Evolutionary conservation across 1,140 invertebrate species (phyloP).

Genomic region (Brachionus rubens): DNA sequence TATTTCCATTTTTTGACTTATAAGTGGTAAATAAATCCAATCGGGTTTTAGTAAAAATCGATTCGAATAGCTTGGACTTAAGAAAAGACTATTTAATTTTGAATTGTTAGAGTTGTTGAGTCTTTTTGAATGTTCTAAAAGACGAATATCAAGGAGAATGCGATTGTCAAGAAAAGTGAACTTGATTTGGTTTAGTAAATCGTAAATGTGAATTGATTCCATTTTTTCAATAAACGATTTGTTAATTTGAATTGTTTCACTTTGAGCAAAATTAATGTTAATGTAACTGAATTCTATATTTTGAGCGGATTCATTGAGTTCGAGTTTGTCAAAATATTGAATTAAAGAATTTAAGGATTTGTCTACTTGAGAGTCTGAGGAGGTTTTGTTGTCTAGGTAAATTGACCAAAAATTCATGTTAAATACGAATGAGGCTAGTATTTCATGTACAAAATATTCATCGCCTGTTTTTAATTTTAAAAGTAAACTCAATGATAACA

Average conservation of each 20-base stretch:
- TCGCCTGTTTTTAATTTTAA: slow-evolving; percentile 9
- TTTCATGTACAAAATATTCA: not conserved
- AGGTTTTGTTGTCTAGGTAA: not conserved
- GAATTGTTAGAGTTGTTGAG: not conserved
- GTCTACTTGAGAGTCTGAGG: not conserved
- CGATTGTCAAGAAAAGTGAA: slow-evolving; percentile 23
- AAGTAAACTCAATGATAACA: not conserved
- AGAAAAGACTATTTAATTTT: not conserved
- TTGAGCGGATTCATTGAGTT: not conserved
- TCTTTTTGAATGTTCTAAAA: slow-evolving; percentile 12
- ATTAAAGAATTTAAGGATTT: not conserved
- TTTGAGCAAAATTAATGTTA: slow-evolving; percentile 31
- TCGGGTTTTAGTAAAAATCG: slow-evolving; percentile 2
- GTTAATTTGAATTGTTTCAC: slow-evolving; percentile 9
- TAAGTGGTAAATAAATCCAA: slow-evolving; percentile 35
- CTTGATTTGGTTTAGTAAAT: slow-evolving; percentile 18
- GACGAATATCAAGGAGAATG: not conserved
- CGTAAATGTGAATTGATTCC: slow-evolving; percentile 24
- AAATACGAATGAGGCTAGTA: not conserved
- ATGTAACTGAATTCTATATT: not conserved
- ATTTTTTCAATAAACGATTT: slow-evolving; percentile 26
- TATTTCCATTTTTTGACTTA: not conserved
- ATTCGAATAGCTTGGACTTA: not conserved
- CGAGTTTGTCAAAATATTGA: not conserved
- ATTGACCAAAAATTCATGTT: slow-evolving; percentile 3